These are phyloP conservation scores for Thysanoteuthis rhombus DNA, from an alignment of 2,888 invertebrate species.

Conservation along the genomic window DNA sequence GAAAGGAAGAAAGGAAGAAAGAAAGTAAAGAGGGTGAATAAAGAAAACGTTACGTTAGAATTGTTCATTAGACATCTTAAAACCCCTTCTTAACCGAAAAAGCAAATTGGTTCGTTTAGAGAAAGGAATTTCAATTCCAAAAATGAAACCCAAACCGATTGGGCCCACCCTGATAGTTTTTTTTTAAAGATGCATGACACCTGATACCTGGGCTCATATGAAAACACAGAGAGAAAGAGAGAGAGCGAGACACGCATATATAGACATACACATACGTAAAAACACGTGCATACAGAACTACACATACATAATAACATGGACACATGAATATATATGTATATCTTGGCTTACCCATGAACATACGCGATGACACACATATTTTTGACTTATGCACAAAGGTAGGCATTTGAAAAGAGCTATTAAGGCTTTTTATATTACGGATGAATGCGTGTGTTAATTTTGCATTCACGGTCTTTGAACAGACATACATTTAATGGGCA, in stretches of 20 bases:
- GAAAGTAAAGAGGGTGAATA: no score
- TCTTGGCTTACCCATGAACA: no score
- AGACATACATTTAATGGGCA: no score
- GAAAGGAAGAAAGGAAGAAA: neutral
- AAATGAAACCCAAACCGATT: neutral
- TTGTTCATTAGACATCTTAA: neutral
- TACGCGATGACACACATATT: no score
- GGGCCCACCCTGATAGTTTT: neutral
- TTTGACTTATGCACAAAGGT: no score
- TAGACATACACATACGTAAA: neutral
- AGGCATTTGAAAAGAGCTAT: no score
- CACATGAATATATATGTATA: neutral
- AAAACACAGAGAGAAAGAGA: no score
- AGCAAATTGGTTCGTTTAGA: neutral
- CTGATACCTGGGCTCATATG: neutral
- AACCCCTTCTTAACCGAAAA: neutral
- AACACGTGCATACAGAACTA: neutral
- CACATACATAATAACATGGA: neutral
- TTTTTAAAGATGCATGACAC: neutral
- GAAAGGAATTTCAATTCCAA: neutral
- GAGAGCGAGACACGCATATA: rapidly evolving
- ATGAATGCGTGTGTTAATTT: no score
- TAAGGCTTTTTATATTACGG: no score
- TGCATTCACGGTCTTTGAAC: no score
- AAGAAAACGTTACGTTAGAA: no score